Base-by-base conservation (phyloP, 2,113 vertebrate genomes). In the Xenopus laevis region DNA sequence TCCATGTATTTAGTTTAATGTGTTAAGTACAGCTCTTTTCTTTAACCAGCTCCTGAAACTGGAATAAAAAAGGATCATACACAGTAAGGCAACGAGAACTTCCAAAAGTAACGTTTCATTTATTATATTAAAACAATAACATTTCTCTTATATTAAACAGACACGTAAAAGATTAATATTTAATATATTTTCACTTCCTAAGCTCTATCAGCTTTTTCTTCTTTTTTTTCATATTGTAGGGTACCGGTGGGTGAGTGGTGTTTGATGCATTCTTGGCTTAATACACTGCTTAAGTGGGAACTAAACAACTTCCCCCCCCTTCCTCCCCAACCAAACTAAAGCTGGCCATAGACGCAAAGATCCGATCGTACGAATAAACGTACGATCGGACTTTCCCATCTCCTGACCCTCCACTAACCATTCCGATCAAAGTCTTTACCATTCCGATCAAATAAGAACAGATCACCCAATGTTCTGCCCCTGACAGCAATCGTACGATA, bases 121-220 rank as follows among this genome's bases (percentile, higher is more conserved):
- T 89, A 86, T 84, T 83, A 83, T 81, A 84, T 83, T 89, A 88
- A 89, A 93, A 92, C 86, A 86, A 85, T 86, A 83, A 86, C 80
- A 87, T 84, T 84, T 82, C 68, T 82, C 87, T 92, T 87, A 85
- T 89, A 87, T 87, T 89, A 91, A 93, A 91, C 86, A 87, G 90
- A 75, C 86, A 89, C n/a, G n/a, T n/a, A n/a, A n/a, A 84, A 84
- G 84, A 86, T 87, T 87, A 87, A 86, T 87, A 85, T 84, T 88
- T 85, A 83, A 89, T 71, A 78, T 78, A 81, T 81, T 81, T 79
- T 78, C 78, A 76, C 27, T 82, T 84, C 73, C 74, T 80, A 73
- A 30, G 81, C 83, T 71, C 76, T 80, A 80, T 84, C 82, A 81
- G 72, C 79, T 71, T 74, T 82, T 81, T 40, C 33, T 40, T 40